These are phyloP conservation scores for Larimichthys crocea DNA, from an alignment of 2,113 vertebrate species.

Conservation along the genomic window DNA sequence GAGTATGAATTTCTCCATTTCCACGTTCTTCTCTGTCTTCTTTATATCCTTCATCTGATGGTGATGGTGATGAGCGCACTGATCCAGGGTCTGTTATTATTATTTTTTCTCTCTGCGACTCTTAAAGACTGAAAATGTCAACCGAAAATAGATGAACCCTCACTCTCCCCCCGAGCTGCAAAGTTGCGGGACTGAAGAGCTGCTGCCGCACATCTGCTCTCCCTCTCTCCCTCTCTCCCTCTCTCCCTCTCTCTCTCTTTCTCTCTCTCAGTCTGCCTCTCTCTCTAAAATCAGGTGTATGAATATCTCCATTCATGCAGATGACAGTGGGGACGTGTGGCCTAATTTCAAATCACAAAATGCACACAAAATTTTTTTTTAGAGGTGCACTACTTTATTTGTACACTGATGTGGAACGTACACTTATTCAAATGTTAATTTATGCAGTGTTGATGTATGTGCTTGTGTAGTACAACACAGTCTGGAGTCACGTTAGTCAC, in stretches of 20 bases:
- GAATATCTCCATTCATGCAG: constrained; percentile 35
- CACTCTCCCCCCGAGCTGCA: constrained; percentile 44
- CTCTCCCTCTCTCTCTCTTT: constrained; percentile 21
- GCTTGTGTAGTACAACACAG: no score
- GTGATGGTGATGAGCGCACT: not conserved
- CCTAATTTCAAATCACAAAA: constrained; percentile 43
- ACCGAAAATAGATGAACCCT: constrained; percentile 58
- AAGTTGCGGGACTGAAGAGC: constrained; percentile 61
- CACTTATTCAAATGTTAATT: no score
- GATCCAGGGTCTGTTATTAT: constrained; percentile 19
- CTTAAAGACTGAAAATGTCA: constrained; percentile 19
- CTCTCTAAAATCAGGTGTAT: constrained; percentile 39
- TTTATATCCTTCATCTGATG: constrained; percentile 10
- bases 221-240: constrained; percentile 13
- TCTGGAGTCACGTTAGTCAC: no score
- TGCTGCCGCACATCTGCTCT: constrained; percentile 43
- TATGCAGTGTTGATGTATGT: no score
- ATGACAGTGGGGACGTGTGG: constrained; percentile 7
- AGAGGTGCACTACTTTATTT: no score
- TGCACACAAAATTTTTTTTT: no score
- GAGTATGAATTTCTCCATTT: constrained; percentile 51
- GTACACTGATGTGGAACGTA: no score
- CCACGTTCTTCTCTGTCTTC: constrained; percentile 23
- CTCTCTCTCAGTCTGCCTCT: constrained; percentile 24
- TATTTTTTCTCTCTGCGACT: not conserved